phyloP scores from a whole-genome alignment of 1,140 invertebrate genomes.

The Araneus ventricosus region DNA sequence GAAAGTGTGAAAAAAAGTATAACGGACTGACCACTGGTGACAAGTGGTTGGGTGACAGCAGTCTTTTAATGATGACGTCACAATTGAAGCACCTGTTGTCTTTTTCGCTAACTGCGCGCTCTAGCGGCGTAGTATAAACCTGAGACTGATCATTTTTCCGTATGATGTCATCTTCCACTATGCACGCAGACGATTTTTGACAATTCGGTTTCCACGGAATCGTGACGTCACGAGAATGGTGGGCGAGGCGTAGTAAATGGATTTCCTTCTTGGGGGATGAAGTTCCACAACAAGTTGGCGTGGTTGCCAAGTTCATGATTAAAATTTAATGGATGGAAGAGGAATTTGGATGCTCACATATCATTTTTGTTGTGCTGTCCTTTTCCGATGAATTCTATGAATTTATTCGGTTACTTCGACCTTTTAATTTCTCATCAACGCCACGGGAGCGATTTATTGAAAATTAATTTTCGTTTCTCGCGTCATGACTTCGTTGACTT shows the following conservation, averaged over 20 bases:
- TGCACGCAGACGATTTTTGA: slow-evolving; percentile 22
- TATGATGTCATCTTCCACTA: slow-evolving; percentile 25
- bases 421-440: background rate
- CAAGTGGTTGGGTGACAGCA: background rate
- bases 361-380: background rate
- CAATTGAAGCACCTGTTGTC: background rate
- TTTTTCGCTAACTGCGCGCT: background rate
- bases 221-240: slow-evolving; percentile 11
- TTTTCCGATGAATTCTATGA: background rate
- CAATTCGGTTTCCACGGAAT: slow-evolving; percentile 36
- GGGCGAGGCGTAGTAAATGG: slow-evolving; percentile 35
- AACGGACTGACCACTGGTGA: background rate
- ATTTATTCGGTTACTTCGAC: background rate
- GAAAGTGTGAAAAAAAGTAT: background rate
- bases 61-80: slow-evolving; percentile 2
- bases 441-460: background rate
- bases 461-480: background rate
- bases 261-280: slow-evolving; percentile 18
- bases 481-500: background rate
- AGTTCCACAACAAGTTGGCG: slow-evolving; percentile 28
- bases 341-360: background rate
- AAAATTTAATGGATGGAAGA: slow-evolving; percentile 22
- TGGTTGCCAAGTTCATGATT: slow-evolving; percentile 1
- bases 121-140: background rate
- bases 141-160: background rate